phyloP scores from a whole-genome alignment of 2,888 invertebrate species.

The Philhelius pedissequus region DNA sequence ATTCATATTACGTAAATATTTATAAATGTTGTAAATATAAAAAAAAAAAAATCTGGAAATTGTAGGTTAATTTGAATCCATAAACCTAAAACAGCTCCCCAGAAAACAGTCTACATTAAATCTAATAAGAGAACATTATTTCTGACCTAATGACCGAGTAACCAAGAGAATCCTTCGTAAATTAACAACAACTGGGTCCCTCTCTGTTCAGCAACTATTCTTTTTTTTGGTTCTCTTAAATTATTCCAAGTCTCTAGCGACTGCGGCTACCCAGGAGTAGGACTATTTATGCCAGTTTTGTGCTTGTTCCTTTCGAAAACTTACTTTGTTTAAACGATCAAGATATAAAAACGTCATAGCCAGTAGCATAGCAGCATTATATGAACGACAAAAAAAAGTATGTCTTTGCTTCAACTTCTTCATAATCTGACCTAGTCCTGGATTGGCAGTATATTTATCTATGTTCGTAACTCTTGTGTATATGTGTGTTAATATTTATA shows the following conservation, averaged over 20 bases:
- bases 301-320: not conserved
- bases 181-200: slow-evolving; percentile 17
- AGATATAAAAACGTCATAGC: slow-evolving; percentile 64
- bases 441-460: not conserved
- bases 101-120: not conserved
- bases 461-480: not conserved
- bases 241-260: not conserved
- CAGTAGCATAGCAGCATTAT: slow-evolving; percentile 49
- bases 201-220: not conserved
- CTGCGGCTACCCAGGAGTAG: slow-evolving; percentile 28
- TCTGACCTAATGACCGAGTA: not conserved
- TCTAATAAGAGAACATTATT: not conserved
- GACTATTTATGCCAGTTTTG: not conserved
- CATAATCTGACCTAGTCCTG: slow-evolving; percentile 51
- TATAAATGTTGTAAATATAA: no score
- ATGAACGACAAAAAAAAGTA: slow-evolving; percentile 33
- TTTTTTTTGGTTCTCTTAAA: not conserved
- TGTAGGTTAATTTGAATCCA: not conserved
- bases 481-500: not conserved
- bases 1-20: no score
- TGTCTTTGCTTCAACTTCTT: not conserved
- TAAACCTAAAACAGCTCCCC: not conserved
- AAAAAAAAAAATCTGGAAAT: not conserved
- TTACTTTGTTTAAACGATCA: slow-evolving; percentile 53
- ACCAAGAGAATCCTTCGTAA: slow-evolving; percentile 3